Conservation (phyloP, 2,113 vertebrate genomes). For the Pogona vitticeps region DNA sequence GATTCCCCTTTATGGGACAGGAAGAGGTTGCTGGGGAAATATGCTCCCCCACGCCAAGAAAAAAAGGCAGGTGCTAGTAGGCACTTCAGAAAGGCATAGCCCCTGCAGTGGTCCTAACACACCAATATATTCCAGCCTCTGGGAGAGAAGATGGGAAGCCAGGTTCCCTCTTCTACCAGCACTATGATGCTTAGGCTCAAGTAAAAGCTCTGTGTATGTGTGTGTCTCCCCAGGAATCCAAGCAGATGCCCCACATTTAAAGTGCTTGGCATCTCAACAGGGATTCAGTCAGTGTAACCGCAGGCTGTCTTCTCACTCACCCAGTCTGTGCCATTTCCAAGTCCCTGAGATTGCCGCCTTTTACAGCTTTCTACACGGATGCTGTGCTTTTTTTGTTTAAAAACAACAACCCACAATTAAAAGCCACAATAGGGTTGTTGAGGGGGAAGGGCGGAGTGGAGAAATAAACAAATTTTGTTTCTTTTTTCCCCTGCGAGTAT, state of each 20-base stretch:
- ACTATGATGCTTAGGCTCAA: background rate
- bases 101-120: background rate
- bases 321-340: background rate
- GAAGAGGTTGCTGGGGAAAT: constrained; percentile 31
- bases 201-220: rapidly evolving
- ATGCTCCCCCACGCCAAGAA: constrained; percentile 25
- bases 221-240: background rate
- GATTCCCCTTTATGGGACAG: constrained; percentile 10
- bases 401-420: background rate
- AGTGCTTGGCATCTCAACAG: background rate
- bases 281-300: rapidly evolving
- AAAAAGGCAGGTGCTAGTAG: constrained; percentile 66
- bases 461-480: background rate
- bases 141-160: background rate
- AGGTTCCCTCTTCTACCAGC: background rate
- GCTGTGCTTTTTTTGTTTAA: background rate
- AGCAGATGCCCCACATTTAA: rapidly evolving
- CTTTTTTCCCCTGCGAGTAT: background rate
- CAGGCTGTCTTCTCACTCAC: background rate
- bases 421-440: background rate
- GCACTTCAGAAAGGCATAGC: constrained; percentile 62
- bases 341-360: background rate
- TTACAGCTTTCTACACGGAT: background rate
- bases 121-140: background rate
- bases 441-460: too few relatives aligned